Evolutionary conservation across 1,140 invertebrate genomes (phyloP).

Genomic region (Drosophila nasuta): DNA sequence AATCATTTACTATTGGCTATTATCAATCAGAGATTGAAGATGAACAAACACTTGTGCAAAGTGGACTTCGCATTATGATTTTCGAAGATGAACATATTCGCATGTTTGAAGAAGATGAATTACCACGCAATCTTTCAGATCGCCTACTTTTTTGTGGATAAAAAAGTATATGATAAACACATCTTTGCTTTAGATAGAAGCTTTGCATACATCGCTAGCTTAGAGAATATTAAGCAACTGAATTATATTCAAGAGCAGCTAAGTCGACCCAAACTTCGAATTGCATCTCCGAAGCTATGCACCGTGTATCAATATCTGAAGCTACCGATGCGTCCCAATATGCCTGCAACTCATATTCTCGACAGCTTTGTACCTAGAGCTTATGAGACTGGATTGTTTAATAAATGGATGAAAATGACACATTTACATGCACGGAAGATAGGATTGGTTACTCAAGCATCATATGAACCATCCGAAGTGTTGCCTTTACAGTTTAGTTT

Average conservation of each 20-base stretch:
- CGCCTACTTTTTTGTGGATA: constrained; percentile 13
- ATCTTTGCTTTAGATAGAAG: constrained; percentile 16
- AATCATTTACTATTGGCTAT: constrained; percentile 16
- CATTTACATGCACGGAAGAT: not conserved
- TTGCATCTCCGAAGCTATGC: constrained; percentile 5
- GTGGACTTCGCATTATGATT: constrained; percentile 37
- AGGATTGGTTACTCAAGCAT: not conserved
- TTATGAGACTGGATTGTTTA: not conserved
- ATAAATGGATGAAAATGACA: constrained; percentile 1
- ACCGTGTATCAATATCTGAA: not conserved
- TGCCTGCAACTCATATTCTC: not conserved
- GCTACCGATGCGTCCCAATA: not conserved
- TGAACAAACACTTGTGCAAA: constrained; percentile 11
- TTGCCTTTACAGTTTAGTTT: not conserved
- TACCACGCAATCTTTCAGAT: constrained; percentile 14
- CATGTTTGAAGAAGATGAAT: constrained; percentile 2
- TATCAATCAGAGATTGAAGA: constrained; percentile 19
- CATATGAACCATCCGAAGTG: not conserved
- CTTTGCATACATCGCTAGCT: constrained; percentile 9
- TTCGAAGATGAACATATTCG: not conserved
- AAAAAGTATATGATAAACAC: not conserved
- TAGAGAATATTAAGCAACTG: not conserved
- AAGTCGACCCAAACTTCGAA: not conserved
- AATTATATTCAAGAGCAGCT: constrained; percentile 24
- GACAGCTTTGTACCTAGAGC: not conserved